Evolutionary conservation across 2,113 vertebrate species (phyloP).

Genomic region (Egretta garzetta): DNA sequence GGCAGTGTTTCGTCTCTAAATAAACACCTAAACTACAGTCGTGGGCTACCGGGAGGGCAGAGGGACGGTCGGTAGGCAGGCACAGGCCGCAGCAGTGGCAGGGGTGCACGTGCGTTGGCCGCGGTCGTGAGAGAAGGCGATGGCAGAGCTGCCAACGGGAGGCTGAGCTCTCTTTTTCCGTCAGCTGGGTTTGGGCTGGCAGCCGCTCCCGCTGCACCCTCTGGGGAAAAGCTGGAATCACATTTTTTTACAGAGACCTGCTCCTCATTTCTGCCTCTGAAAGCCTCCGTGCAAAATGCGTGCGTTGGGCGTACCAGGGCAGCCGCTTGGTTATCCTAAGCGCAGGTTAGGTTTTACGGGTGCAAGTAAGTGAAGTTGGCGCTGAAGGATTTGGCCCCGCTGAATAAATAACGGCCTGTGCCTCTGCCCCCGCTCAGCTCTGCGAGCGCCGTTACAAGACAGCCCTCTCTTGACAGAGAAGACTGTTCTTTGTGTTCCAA

Average conservation of each 20-base stretch:
- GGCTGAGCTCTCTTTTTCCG: too few species aligned
- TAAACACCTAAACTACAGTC: rapidly evolving
- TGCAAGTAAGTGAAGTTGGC: neutral
- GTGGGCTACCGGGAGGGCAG: neutral
- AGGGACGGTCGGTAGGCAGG: neutral
- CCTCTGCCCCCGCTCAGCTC: neutral
- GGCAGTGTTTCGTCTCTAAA: neutral
- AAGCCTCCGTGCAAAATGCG: neutral
- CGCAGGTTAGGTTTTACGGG: neutral
- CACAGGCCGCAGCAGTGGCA: too few species aligned
- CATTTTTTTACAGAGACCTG: neutral
- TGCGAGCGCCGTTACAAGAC: neutral
- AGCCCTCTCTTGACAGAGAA: neutral
- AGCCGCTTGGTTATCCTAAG: neutral
- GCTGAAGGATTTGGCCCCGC: neutral
- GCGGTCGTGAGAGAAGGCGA: neutral
- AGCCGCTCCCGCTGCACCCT: neutral
- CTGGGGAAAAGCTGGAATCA: neutral
- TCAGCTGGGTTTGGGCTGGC: neutral
- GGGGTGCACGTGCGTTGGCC: neutral
- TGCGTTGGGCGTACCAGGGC: neutral
- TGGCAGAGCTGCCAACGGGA: neutral
- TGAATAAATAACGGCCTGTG: neutral
- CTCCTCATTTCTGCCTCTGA: neutral
- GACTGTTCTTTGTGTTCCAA: neutral